Evolutionary conservation across 2,113 vertebrate genomes (phyloP).

Genomic region (Leptocoma aspasia): DNA sequence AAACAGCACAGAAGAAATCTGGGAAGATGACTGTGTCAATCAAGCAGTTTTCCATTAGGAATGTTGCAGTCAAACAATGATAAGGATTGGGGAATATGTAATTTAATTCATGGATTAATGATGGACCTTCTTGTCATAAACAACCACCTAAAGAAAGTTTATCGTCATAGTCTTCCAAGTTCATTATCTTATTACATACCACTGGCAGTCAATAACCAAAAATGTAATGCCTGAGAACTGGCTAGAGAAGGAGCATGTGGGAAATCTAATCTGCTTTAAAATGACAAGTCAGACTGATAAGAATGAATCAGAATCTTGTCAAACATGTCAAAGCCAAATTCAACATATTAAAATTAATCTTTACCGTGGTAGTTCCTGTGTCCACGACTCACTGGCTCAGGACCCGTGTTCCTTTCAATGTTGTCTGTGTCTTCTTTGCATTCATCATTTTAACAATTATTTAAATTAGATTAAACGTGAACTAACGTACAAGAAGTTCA

Average conservation of each 20-base stretch:
- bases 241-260: background rate
- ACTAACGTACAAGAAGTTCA: background rate
- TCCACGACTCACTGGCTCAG: background rate
- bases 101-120: background rate
- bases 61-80: background rate
- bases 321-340: background rate
- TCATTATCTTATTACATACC: background rate
- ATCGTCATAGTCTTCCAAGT: background rate
- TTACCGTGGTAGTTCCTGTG: background rate
- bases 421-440: background rate
- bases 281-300: background rate
- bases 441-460: background rate
- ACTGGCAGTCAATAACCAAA: background rate
- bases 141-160: background rate
- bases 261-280: background rate
- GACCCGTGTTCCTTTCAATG: background rate
- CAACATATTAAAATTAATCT: background rate
- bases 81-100: background rate
- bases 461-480: conserved; percentile 10
- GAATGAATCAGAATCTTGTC: background rate
- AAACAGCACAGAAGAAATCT: background rate
- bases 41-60: background rate
- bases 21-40: background rate
- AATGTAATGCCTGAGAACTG: background rate
- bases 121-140: background rate